Evolutionary conservation across 2,113 vertebrate genomes (phyloP).

Genomic region (Cinclus mexicanus): DNA sequence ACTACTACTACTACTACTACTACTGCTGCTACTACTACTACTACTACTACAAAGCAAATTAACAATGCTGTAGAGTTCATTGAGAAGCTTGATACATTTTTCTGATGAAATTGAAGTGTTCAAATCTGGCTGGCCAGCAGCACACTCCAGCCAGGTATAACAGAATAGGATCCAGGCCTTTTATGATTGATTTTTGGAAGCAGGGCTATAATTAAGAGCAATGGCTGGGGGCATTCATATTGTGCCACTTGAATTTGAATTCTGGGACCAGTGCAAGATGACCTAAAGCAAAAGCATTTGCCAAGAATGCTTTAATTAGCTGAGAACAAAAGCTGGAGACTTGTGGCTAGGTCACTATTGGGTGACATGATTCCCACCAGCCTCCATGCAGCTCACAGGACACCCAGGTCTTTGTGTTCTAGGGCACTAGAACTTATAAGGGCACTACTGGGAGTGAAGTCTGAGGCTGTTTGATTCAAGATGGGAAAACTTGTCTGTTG

Average conservation of each 20-base stretch:
- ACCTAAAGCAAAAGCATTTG: slow-evolving; percentile 43
- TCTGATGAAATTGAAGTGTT: not conserved
- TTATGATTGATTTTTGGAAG: not conserved
- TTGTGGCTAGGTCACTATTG: not conserved
- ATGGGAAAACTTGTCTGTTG: not conserved
- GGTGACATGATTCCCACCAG: not conserved
- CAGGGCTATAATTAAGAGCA: slow-evolving; percentile 26
- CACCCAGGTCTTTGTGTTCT: not conserved
- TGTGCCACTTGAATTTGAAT: slow-evolving; percentile 54
- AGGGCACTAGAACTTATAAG: not conserved
- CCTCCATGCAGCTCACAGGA: fast-evolving
- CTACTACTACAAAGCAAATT: not conserved
- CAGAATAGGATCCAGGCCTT: not conserved
- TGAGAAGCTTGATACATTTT: not conserved
- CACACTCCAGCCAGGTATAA: not conserved
- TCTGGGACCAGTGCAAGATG: slow-evolving; percentile 36
- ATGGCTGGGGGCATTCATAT: not conserved
- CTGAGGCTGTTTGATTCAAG: not conserved
- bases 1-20: not conserved
- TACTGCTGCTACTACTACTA: not conserved
- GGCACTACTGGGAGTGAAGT: not conserved
- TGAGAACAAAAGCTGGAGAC: slow-evolving; percentile 17
- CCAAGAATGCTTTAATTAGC: slow-evolving; percentile 31
- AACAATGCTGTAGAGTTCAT: not conserved
- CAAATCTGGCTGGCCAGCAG: not conserved